These are phyloP conservation scores for Zygogramma bicolorata DNA, from an alignment of 2,888 invertebrate genomes.

Conservation along the genomic window DNA sequence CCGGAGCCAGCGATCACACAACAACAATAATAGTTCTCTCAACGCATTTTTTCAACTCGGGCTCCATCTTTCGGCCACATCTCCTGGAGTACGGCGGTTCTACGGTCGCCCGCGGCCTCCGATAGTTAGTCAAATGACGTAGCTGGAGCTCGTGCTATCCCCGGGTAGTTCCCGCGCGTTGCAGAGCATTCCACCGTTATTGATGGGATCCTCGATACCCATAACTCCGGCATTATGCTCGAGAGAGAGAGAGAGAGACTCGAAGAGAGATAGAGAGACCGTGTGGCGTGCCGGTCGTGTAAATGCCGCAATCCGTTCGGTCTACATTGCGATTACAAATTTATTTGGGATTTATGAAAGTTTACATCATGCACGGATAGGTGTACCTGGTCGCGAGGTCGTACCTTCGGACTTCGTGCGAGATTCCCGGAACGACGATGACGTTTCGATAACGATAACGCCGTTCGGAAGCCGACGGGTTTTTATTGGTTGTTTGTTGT, in stretches of 20 bases:
- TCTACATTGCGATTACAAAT: constrained; percentile 42
- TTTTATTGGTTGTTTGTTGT: background rate
- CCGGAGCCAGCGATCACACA: too few species aligned
- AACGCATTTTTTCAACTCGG: too few species aligned
- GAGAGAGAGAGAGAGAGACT: constrained; percentile 18
- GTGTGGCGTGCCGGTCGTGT: constrained; percentile 38
- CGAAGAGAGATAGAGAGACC: constrained; percentile 17
- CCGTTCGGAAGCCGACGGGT: background rate
- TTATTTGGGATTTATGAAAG: constrained; percentile 38
- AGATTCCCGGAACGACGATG: background rate
- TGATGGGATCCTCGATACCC: constrained; percentile 34
- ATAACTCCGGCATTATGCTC: constrained; percentile 28
- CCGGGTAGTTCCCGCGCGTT: constrained; percentile 44
- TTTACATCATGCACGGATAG: constrained; percentile 12
- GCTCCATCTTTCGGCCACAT: too few species aligned
- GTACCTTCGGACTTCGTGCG: constrained; percentile 8
- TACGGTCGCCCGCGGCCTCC: constrained; percentile 8
- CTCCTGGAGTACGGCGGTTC: constrained; percentile 5
- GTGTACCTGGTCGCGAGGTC: background rate
- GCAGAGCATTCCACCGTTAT: constrained; percentile 30
- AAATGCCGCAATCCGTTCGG: constrained; percentile 40
- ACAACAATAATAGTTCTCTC: too few species aligned
- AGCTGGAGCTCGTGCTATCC: constrained; percentile 43
- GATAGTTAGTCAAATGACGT: constrained; percentile 31
- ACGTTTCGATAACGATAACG: background rate